Evolutionary conservation across 2,113 vertebrate genomes (phyloP), one percentile per base, ranked within the genome.

Genomic region (Pleuronectes platessa): DNA sequence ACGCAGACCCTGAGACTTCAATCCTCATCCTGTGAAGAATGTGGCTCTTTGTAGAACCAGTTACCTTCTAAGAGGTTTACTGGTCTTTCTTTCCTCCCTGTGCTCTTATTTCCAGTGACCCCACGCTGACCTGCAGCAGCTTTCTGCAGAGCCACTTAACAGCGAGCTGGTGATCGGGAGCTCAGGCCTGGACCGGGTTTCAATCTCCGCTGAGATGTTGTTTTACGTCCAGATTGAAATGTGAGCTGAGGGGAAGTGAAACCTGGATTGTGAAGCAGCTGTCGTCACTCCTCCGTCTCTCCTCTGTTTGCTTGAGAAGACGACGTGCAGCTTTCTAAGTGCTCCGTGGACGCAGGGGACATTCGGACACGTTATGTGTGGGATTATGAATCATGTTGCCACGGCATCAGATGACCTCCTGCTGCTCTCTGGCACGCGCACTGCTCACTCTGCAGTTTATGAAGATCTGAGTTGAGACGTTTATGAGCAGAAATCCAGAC

Each of bases 1-100:
- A 51, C 47, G 17, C 40, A 42, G 40, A 42, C 12, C 66, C 76
- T 83, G 70, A 73, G 77, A 84, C 82, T 77, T 62, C 49, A 81
- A n/a, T 55, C 68, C 76, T 86, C 87, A 82, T 87, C 87, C 81
- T 54, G 23, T 2, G 5, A 86, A 47, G 85, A 90, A 91, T 86
- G 82, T 77, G 49, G 54, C 74, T 81, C 79, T 77, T 67, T 84
- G 78, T 83, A 20, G 35, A 49, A 35, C 70, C 71, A 81, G 62
- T 81, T 74, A 60, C 69, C 60, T 82, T 77, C 23, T 87, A 89
- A 90, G 86, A 81, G 86, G 79, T 85, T 90, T 88, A 89, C 37
- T 9, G 17, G 14, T 15, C 54, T 78, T 77, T 66, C 79, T 82
- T 72, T 62, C 58, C 64, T 59, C 18, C 31, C 47, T 62, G 45